A percentile compares a stretch with the other conserved stretches of the same genome.
Evolutionary conservation across 1,140 invertebrate species (phyloP).

Genomic region (Periplaneta americana): DNA sequence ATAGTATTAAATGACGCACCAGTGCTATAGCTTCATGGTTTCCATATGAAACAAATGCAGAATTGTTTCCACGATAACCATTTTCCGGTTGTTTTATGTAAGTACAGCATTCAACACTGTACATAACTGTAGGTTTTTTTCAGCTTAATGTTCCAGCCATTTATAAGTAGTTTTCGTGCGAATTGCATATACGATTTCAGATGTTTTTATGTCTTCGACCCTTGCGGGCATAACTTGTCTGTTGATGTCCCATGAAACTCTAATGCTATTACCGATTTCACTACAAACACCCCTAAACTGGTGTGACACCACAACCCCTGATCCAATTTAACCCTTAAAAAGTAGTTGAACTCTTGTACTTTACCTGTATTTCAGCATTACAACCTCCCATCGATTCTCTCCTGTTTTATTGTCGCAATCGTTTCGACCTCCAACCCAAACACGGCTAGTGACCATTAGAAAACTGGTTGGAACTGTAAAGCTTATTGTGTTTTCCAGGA

Average conservation of each 20-base stretch:
- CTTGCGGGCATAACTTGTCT: neutral
- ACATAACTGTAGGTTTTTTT: no score
- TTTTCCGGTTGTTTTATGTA: no score
- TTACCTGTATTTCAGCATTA: neutral
- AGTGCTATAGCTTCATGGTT: no score
- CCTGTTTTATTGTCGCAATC: neutral
- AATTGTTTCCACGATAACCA: no score
- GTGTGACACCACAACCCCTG: neutral
- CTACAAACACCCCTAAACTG: neutral
- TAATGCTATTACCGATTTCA: neutral
- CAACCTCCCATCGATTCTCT: neutral
- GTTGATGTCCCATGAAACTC: neutral
- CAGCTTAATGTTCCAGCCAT: no score
- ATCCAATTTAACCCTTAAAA: neutral
- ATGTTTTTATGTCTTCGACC: neutral
- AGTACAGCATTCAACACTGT: no score
- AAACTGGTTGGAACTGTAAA: neutral
- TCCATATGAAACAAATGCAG: no score
- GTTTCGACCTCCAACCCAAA: no score
- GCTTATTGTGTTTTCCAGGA: neutral
- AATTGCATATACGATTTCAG: neutral
- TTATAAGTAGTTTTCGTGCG: neutral
- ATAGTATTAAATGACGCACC: no score
- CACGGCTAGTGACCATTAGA: neutral
- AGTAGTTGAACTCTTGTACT: neutral